phyloP scores from a whole-genome alignment of 2,797 vertebrate genomes.

The Acropternis orthonyx region DNA sequence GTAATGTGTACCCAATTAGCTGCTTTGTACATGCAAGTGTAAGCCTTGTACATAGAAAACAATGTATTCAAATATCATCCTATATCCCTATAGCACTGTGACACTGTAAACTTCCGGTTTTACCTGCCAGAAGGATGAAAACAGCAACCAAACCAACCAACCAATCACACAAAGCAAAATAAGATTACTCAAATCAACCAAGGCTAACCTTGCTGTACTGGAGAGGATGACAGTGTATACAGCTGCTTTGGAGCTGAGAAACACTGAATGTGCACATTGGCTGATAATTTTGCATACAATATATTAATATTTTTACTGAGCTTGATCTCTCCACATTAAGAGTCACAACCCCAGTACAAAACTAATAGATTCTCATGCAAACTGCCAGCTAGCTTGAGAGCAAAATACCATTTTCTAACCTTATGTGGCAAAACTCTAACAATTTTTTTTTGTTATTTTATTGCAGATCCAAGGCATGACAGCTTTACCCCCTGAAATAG shows the following conservation, averaged over 20 bases:
- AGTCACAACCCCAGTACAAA: neutral
- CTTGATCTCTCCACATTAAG: neutral
- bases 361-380: neutral
- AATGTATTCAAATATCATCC: neutral
- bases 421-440: neutral
- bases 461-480: conserved; percentile 85
- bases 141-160: neutral
- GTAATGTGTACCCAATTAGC: neutral
- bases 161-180: neutral
- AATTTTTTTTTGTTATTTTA: neutral
- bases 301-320: neutral
- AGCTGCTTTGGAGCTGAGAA: neutral
- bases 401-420: neutral
- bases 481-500: conserved; percentile 79
- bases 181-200: neutral
- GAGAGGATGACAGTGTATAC: neutral
- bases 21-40: neutral
- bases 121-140: neutral
- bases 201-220: neutral
- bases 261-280: neutral
- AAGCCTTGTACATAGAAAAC: neutral
- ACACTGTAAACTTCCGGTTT: neutral
- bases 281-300: neutral
- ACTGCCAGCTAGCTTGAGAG: neutral
- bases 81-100: neutral